Evolutionary conservation across 53 echinoderm and acorn worm species (phyloP), one percentile per base, ranked within the genome.

Genomic region (Pentamera pediparva): DNA sequence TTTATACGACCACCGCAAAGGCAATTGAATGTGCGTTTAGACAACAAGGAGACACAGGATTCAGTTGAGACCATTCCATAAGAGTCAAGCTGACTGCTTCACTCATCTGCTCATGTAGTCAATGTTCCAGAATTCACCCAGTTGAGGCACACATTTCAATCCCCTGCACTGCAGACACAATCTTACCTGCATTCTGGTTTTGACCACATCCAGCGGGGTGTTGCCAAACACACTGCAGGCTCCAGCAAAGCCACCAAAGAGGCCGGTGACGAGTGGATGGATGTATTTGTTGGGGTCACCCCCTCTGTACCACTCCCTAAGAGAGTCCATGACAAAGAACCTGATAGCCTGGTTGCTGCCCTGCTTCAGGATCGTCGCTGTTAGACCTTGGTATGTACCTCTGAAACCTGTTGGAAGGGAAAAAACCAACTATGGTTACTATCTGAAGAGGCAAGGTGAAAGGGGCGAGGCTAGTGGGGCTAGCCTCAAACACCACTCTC

Each of bases 311-410:
- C 89, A 95, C 24, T 90, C 96, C 4, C 86, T 70, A 22, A 90
- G 62, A 0, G 96, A 90, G 48, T 95, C 96, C 90, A 95, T 91
- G 59, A 91, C 90, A 33, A 95, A 88, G 90, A 95, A 95, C 0
- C 96, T 82, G 21, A 95, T 95, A 45, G 96, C 96, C 65, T 95
- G 96, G 77, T 95, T 95, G 58, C 90, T 91, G 50, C 96, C 96
- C 50, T 95, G 96, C 80, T 95, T 95, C 81, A 95, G 79, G 64
- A 95, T 91, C 55, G 96, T 95, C 6, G 96, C 87, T 41, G 96
- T 85, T 0, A 95, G 85, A 21, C 96, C 96, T 70, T 95, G 96
- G 77, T 95, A 95, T 29, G 85, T 91, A 18, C 96, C 96, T 29
- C 85, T 67, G 1, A 94, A n/a, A 30, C 95, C 95, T 94, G 56